Evolutionary conservation across 2,113 vertebrate species (phyloP), one percentile per base, ranked within the genome.

Genomic region (Pteropus alecto): DNA sequence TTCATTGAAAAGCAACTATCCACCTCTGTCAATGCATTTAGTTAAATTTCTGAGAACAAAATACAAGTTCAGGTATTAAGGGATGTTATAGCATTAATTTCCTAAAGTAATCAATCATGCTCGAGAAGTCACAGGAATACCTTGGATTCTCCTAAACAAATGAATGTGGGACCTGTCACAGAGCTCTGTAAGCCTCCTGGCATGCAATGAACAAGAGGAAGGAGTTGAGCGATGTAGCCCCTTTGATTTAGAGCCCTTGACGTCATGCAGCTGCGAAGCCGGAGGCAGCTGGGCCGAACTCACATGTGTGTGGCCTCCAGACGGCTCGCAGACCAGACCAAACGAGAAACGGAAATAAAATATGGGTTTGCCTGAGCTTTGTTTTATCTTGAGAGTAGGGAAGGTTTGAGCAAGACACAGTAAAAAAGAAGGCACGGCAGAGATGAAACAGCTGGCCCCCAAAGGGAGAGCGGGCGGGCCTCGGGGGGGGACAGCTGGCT

Each of bases 281-380:
- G 12, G 58, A 28, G 0, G 28, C 14, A 33, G 4, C 0, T 3
- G n/a, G 18, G 6, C 28, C 38, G 13, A 19, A 4, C 7, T 5
- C 2, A 5, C 2, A 2, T 3, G 5, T 16, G n/a, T 1, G 0
- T 51, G 22, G 3, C 14, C 15, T 60, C 26, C 13, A 3, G 4
- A 26, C 0, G 2, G 28, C 14, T 41, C 5, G 41, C 13, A 30
- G 26, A 30, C 43, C 21, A 46, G 46, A 58, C 21, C 18, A 8
- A 60, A 88, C 21, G 30, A 77, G 76, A 68, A 28, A 46, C 33
- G n/a, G n/a, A 28, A 19, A 70, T 58, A n/a, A 51, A 92, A 46
- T 1, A 0, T 41, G 22, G 8, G 4, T 56, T 84, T 93, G 16
- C 14, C 18, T 61, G 35, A 11, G 35, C 12, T 79, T 21, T n/a